These are phyloP conservation scores for Furcula furcula DNA, from an alignment of 2,888 invertebrate species.

Conservation along the genomic window DNA sequence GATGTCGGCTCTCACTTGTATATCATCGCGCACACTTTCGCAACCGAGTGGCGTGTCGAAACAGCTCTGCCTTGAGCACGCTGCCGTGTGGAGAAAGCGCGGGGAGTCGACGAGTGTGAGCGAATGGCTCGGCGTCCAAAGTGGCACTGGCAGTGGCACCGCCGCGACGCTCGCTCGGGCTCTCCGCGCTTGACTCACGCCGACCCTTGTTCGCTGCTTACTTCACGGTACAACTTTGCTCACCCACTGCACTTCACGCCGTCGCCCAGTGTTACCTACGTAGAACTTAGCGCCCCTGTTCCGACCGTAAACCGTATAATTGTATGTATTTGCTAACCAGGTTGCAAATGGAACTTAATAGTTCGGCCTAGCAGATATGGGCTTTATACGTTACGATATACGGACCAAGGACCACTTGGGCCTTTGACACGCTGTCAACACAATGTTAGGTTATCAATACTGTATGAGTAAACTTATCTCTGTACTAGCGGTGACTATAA, in stretches of 20 bases:
- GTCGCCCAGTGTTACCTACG: slow-evolving; percentile 15
- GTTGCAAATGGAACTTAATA: background rate
- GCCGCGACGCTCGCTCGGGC: slow-evolving; percentile 30
- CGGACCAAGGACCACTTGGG: background rate
- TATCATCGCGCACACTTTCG: slow-evolving; percentile 81
- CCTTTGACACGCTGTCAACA: no score
- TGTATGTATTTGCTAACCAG: slow-evolving; percentile 37
- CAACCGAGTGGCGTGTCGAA: slow-evolving; percentile 76
- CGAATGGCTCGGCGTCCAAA: slow-evolving; percentile 34
- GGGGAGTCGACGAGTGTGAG: slow-evolving; percentile 21
- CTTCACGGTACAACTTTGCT: slow-evolving; percentile 44
- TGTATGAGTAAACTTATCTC: no score
- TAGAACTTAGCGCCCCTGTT: slow-evolving; percentile 16
- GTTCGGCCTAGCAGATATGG: no score
- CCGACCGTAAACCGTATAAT: slow-evolving; percentile 31
- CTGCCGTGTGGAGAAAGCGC: slow-evolving; percentile 51
- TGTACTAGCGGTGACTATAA: no score
- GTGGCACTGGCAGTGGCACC: slow-evolving; percentile 21
- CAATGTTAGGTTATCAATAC: no score
- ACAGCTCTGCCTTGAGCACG: slow-evolving; percentile 65
- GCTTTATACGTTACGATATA: no score
- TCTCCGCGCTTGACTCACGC: slow-evolving; percentile 40
- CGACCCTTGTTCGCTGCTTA: slow-evolving; percentile 48
- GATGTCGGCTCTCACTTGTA: slow-evolving; percentile 78
- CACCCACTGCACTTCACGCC: slow-evolving; percentile 13